These are phyloP conservation scores for Carabus problematicus DNA, from an alignment of 2,888 invertebrate genomes.

Conservation along the genomic window DNA sequence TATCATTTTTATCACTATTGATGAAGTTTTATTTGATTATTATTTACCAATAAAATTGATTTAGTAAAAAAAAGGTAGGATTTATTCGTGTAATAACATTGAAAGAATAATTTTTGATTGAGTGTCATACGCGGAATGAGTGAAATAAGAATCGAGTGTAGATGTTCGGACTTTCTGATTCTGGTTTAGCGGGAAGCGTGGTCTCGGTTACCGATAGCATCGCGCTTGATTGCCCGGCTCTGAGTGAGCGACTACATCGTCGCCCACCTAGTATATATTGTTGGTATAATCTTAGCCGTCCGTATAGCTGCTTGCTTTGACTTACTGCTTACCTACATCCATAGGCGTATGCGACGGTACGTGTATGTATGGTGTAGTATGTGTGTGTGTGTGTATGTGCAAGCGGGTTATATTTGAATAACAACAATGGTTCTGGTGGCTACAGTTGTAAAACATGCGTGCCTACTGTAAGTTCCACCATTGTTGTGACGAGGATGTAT, in stretches of 20 bases:
- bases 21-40: too few relatives aligned
- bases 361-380: constrained; percentile 15
- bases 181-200: too few relatives aligned
- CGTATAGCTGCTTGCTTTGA: too few relatives aligned
- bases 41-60: too few relatives aligned
- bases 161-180: too few relatives aligned
- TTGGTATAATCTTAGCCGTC: too few relatives aligned
- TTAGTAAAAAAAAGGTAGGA: too few relatives aligned
- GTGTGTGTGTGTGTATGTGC: constrained; percentile 7
- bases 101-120: neutral
- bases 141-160: neutral
- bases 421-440: constrained; percentile 37
- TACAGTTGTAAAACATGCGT: constrained; percentile 29
- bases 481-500: constrained; percentile 24
- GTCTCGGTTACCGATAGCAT: too few relatives aligned
- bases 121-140: neutral
- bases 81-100: too few relatives aligned
- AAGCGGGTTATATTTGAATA: constrained; percentile 34
- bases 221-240: neutral
- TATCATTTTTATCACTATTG: too few relatives aligned
- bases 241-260: constrained; percentile 20
- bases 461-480: constrained; percentile 27
- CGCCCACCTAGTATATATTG: constrained; percentile 9
- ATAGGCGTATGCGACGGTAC: constrained; percentile 13
- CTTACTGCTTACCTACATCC: too few relatives aligned